Conservation (phyloP, 2,888 invertebrate genomes). For the Himalopsyche kuldschensis region DNA sequence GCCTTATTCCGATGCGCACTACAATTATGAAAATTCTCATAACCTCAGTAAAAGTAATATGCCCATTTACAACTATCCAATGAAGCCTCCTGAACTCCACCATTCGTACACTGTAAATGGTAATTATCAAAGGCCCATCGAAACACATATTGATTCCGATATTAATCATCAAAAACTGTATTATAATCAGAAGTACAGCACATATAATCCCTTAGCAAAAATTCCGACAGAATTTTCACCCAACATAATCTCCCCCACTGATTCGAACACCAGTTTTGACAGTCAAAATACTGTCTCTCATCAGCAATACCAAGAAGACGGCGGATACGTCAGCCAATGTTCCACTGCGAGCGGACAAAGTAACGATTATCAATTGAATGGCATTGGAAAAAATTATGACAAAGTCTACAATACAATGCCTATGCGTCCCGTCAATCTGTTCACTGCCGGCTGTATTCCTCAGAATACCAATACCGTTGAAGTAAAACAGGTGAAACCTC, state of each 20-base stretch:
- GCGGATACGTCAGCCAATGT: conserved; percentile 57
- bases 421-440: not conserved
- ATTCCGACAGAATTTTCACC: conserved; percentile 54
- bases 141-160: conserved; percentile 19
- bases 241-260: conserved; percentile 52
- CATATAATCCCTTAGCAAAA: conserved; percentile 46
- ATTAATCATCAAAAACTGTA: conserved; percentile 21
- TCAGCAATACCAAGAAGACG: conserved; percentile 53
- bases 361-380: conserved; percentile 44
- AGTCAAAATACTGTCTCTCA: conserved; percentile 44
- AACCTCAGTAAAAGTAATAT: conserved; percentile 5
- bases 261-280: conserved; percentile 54
- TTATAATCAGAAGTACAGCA: conserved; percentile 41
- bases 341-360: conserved; percentile 54
- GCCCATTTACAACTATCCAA: conserved; percentile 13
- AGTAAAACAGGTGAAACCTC: not conserved
- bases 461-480: conserved; percentile 1
- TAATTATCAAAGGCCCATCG: conserved; percentile 22
- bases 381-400: not conserved
- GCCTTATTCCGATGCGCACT: conserved; percentile 24
- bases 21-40: conserved; percentile 11
- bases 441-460: not conserved
- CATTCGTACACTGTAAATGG: not conserved
- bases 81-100: conserved; percentile 22
- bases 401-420: conserved; percentile 6